phyloP scores from a whole-genome alignment of 2,797 vertebrate species.

The Eleutherodactylus coqui region DNA sequence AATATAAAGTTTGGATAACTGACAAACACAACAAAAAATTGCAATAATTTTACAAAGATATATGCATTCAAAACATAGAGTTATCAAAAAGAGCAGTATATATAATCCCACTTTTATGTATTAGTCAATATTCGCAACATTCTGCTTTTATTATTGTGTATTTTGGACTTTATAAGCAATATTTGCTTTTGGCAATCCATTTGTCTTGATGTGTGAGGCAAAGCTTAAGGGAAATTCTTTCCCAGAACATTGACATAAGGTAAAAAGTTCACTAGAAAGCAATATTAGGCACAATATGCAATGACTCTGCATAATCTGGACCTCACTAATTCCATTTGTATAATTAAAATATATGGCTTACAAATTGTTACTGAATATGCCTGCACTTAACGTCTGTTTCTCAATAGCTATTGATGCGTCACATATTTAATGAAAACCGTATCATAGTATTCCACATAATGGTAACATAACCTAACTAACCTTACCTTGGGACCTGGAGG shows the following conservation, averaged over 20 bases:
- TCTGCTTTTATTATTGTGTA: background rate
- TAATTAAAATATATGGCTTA: background rate
- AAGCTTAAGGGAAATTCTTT: conserved; percentile 9
- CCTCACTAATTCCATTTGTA: background rate
- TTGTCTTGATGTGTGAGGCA: background rate
- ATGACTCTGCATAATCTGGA: background rate
- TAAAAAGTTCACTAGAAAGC: conserved; percentile 38
- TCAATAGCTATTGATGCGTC: background rate
- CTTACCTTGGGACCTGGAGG: conserved; percentile 86
- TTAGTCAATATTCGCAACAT: background rate
- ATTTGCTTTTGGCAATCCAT: background rate
- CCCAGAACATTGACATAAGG: conserved; percentile 9
- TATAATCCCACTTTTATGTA: no score
- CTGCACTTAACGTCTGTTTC: background rate
- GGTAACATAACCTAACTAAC: conserved; percentile 17
- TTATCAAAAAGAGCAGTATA: no score
- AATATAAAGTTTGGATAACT: no score
- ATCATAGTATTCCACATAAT: background rate
- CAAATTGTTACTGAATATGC: background rate
- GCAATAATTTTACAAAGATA: no score
- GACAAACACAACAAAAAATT: no score
- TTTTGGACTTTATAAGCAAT: background rate
- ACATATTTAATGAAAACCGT: background rate
- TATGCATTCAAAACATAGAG: no score
- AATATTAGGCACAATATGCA: background rate